phyloP scores from a whole-genome alignment of 1,140 invertebrate species.

The Steinernema khuongi region DNA sequence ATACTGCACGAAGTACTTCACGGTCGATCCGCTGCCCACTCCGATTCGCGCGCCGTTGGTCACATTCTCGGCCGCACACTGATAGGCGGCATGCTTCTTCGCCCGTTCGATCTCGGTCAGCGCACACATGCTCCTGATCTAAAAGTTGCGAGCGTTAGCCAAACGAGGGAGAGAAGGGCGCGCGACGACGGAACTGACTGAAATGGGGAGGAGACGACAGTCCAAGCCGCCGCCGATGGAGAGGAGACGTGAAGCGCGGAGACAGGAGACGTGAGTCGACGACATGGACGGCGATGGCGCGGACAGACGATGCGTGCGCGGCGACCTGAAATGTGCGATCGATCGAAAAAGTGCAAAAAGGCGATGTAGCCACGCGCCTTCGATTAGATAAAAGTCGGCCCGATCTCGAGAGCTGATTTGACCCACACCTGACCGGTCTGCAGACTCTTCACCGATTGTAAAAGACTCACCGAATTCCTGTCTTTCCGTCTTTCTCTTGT shows the following conservation, averaged over 20 bases:
- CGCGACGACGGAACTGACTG: neutral
- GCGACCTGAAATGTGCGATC: neutral
- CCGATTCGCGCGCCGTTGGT: slow-evolving; percentile 30
- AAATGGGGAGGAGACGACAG: neutral
- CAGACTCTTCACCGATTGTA: no score
- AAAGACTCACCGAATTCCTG: no score
- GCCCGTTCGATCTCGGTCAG: slow-evolving; percentile 25
- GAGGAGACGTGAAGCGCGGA: neutral
- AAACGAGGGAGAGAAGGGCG: neutral
- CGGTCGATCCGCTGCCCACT: slow-evolving; percentile 40
- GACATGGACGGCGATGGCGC: neutral
- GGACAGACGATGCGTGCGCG: neutral
- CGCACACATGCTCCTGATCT: slow-evolving; percentile 18
- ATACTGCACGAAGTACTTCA: slow-evolving; percentile 31
- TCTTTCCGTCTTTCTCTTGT: no score
- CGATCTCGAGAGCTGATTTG: no score
- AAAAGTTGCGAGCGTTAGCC: neutral
- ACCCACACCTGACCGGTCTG: no score
- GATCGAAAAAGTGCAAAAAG: neutral
- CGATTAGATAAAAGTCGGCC: no score
- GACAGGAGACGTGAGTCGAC: neutral
- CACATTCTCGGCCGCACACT: slow-evolving; percentile 36
- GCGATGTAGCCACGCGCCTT: neutral
- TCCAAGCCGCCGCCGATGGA: neutral
- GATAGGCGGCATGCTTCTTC: slow-evolving; percentile 32